Conservation (phyloP, 2,888 invertebrate species). For the Athalia cordata region DNA sequence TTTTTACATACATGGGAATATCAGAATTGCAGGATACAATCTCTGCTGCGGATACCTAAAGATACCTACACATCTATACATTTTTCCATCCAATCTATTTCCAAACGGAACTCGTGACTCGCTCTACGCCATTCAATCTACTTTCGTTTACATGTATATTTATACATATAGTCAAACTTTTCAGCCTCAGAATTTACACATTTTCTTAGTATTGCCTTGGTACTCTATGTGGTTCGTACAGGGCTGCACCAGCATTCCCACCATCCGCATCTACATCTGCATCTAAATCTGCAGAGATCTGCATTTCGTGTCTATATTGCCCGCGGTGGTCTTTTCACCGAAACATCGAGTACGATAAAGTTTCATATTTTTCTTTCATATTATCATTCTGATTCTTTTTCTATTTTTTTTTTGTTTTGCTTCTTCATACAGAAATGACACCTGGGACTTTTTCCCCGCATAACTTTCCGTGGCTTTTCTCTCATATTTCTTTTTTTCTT, state of each 20-base stretch:
- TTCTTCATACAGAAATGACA: no score
- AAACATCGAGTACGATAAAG: no score
- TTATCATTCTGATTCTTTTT: no score
- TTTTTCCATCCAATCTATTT: slow-evolving; percentile 25
- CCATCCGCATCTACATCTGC: not conserved
- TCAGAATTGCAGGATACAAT: not conserved
- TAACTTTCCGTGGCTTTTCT: no score
- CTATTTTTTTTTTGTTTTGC: no score
- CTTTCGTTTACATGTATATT: not conserved
- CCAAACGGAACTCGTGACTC: not conserved
- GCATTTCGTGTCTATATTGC: no score
- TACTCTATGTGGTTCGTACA: no score
- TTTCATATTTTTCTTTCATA: no score
- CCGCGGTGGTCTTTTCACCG: no score
- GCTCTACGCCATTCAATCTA: slow-evolving; percentile 3
- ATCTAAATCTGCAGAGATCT: not conserved
- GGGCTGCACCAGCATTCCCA: not conserved
- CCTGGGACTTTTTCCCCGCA: no score
- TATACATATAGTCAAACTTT: not conserved
- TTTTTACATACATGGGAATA: not conserved
- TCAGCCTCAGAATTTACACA: not conserved
- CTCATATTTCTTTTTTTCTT: no score
- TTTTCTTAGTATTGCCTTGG: not conserved
- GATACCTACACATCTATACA: not conserved
- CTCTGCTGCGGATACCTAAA: not conserved